Percentiles rank a stretch among this genome's conserved stretches.
phyloP scores from a whole-genome alignment of 1,140 invertebrate species.

The Zaprionus ornatus region DNA sequence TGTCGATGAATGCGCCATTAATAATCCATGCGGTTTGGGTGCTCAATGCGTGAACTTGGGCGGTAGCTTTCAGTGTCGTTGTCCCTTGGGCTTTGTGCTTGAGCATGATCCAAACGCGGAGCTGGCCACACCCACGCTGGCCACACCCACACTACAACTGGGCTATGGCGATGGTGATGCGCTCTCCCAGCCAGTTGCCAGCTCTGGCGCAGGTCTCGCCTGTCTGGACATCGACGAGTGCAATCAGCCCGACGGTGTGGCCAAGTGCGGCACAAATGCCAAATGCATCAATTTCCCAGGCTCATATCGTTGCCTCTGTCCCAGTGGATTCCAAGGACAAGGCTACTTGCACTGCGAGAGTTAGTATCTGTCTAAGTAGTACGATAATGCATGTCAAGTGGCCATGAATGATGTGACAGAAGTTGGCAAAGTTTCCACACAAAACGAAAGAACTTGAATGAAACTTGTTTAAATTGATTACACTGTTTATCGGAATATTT shows the following conservation, averaged over 20 bases:
- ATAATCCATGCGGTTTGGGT: slow-evolving; percentile 88
- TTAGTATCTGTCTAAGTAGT: slow-evolving; percentile 86
- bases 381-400: slow-evolving; percentile 36
- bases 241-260: slow-evolving; percentile 87
- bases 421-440: not conserved
- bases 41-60: slow-evolving; percentile 90
- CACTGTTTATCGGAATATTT: too few species aligned
- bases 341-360: slow-evolving; percentile 94
- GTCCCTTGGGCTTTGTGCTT: slow-evolving; percentile 87
- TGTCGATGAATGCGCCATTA: slow-evolving; percentile 94
- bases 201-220: slow-evolving; percentile 71
- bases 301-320: slow-evolving; percentile 96
- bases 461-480: too few species aligned
- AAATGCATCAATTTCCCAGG: slow-evolving; percentile 96
- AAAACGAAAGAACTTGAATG: not conserved
- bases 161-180: slow-evolving; percentile 67
- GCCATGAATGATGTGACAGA: not conserved
- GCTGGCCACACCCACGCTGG: slow-evolving; percentile 30
- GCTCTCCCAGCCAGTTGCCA: slow-evolving; percentile 29
- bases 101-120: slow-evolving; percentile 73
- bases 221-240: slow-evolving; percentile 89
- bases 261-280: slow-evolving; percentile 92
- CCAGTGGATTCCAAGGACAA: slow-evolving; percentile 93
- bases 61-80: slow-evolving; percentile 90
- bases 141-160: slow-evolving; percentile 47